A percentile compares a stretch with the other conserved stretches of the same genome.
Conservation (phyloP, 2,888 invertebrate genomes). For the Dorcus hopei region DNA sequence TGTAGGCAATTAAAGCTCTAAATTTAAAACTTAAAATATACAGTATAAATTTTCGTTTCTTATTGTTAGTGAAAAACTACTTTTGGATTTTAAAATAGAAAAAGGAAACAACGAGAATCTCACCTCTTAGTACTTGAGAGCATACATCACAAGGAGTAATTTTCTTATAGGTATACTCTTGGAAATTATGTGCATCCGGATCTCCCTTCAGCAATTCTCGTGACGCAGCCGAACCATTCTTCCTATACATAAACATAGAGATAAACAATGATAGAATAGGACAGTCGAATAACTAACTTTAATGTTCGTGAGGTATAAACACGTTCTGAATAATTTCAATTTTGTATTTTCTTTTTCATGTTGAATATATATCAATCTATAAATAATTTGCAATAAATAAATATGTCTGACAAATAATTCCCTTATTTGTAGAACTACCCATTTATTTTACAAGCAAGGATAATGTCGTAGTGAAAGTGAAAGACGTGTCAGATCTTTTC, state of each 20-base stretch:
- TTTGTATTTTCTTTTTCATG: too few relatives aligned
- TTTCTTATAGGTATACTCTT: slow-evolving; percentile 93
- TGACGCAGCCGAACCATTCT: slow-evolving; percentile 67
- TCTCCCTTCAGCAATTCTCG: slow-evolving; percentile 59
- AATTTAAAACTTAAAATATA: too few relatives aligned
- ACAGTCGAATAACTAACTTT: not conserved
- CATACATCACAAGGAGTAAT: slow-evolving; percentile 93
- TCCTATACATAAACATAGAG: slow-evolving; percentile 50
- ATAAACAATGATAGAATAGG: not conserved
- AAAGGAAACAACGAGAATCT: slow-evolving; percentile 27
- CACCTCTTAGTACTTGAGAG: slow-evolving; percentile 87
- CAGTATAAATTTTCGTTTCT: too few relatives aligned
- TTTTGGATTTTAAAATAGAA: not conserved
- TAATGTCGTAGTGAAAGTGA: too few relatives aligned
- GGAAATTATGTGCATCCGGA: slow-evolving; percentile 79
- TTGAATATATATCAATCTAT: too few relatives aligned
- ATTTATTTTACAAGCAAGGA: too few relatives aligned
- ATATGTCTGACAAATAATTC: too few relatives aligned
- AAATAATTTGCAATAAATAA: too few relatives aligned
- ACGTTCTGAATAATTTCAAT: not conserved
- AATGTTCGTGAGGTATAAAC: not conserved
- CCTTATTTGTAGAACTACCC: too few relatives aligned
- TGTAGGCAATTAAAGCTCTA: not conserved
- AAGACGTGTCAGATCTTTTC: too few relatives aligned
- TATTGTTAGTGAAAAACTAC: too few relatives aligned